Conservation (phyloP, 2,888 invertebrate genomes). For the Abrostola triplasia region DNA sequence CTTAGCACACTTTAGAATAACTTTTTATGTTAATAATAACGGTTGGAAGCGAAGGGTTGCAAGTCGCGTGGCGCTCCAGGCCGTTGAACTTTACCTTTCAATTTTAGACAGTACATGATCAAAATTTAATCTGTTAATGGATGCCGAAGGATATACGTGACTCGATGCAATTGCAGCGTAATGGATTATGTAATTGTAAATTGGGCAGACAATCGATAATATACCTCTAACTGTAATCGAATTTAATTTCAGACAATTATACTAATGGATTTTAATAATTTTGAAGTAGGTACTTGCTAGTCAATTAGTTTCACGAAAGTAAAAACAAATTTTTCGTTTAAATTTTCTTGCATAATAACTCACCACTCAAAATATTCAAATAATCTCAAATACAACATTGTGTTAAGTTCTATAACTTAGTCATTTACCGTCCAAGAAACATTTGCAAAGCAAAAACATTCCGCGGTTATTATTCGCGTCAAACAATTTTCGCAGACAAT, state of each 20-base stretch:
- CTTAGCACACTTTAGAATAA: constrained; percentile 61
- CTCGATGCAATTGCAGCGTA: constrained; percentile 28
- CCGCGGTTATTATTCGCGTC: not conserved
- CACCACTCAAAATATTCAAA: no score
- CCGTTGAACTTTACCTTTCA: constrained; percentile 73
- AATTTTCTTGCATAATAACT: no score
- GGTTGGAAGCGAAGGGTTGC: constrained; percentile 66
- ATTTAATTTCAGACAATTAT: no score
- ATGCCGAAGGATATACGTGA: constrained; percentile 19
- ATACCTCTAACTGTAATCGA: no score
- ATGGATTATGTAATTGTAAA: constrained; percentile 33
- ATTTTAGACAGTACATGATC: constrained; percentile 37
- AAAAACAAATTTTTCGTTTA: no score
- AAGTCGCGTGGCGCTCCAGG: constrained; percentile 78
- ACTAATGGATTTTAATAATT: no score
- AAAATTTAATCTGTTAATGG: constrained; percentile 52
- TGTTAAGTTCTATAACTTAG: no score
- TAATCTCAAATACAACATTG: no score
- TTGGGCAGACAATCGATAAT: not conserved
- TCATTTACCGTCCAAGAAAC: not conserved
- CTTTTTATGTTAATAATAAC: constrained; percentile 73
- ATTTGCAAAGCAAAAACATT: not conserved
- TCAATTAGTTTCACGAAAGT: no score
- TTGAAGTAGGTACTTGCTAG: no score
- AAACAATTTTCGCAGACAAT: constrained; percentile 45